Base-by-base conservation (phyloP, 2,113 vertebrate species). In the Oplegnathus fasciatus region DNA sequence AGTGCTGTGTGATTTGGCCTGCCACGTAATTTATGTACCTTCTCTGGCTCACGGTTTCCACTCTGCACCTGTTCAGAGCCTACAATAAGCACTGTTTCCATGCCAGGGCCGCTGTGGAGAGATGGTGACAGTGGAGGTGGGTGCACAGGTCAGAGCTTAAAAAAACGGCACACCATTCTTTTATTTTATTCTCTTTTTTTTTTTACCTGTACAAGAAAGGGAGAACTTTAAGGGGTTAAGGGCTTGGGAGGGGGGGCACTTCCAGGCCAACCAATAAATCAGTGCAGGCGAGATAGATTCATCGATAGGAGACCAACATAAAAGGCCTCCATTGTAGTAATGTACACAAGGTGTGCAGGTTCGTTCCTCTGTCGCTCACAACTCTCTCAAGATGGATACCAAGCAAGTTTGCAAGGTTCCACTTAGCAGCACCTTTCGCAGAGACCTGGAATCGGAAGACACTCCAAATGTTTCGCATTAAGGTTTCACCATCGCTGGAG, bases 381-480 rank as follows among this genome's bases (percentile, higher is more conserved):
- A 30, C 80, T 82, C 75, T 76, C 58, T 80, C 65, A 83, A 87
- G 87, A 86, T 72, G 79, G 78, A 87, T 78, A 60, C 60, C 28
- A 14, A 82, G 48, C 72, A 26, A 24, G 70, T 84, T 57, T 71
- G 78, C 83, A 84, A 88, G 90, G 85, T 89, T 90, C 89, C 72
- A 90, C 85, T 94, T 94, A 95, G 91, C 89, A 89, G 13, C 75
- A 85, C 34, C 58, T 78, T 85, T 77, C 32, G 60, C 79, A 75
- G 62, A 78, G 6, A 84, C 64, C 69, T 71, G 75, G 79, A 77
- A 66, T 89, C 77, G 64, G 80, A 92, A 91, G 85, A 91, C 78
- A 20, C 67, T 42, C 64, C 94, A 89, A 94, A 83, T 95, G 95
- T 94, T 96, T 95, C 62, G 34, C 91, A 94, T 96, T 95, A 95